Conservation (phyloP, 2,113 vertebrate genomes). For the Apus apus region DNA sequence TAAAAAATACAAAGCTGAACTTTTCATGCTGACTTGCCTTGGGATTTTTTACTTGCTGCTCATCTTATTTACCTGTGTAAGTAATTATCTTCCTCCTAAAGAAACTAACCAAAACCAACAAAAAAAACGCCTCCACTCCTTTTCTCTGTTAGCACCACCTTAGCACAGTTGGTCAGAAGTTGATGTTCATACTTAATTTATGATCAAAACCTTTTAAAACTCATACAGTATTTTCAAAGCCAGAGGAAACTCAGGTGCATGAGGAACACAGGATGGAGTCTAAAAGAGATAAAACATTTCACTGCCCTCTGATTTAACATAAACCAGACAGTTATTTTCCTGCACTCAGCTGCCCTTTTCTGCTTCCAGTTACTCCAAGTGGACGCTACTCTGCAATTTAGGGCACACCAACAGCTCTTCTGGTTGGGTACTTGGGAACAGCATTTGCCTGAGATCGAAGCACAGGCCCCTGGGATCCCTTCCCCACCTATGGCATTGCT, state of each 20-base stretch:
- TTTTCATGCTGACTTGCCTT: conserved; percentile 72
- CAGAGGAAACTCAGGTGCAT: not conserved
- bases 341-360: not conserved
- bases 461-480: not conserved
- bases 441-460: not conserved
- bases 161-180: not conserved
- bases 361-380: not conserved
- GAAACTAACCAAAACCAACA: not conserved
- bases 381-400: not conserved
- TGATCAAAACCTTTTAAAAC: not conserved
- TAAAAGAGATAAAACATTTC: not conserved
- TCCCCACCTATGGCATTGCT: not conserved
- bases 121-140: not conserved
- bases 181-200: not conserved
- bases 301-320: not conserved
- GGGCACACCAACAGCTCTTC: not conserved
- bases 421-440: not conserved
- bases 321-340: not conserved
- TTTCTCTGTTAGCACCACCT: not conserved
- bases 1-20: conserved; percentile 71
- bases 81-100: conserved; percentile 36
- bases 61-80: conserved; percentile 82
- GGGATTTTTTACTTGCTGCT: conserved; percentile 79
- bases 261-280: not conserved
- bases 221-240: not conserved